Evolutionary conservation across 2,113 vertebrate genomes (phyloP), one percentile per base, ranked within the genome.

Genomic region (Orycteropus afer): DNA sequence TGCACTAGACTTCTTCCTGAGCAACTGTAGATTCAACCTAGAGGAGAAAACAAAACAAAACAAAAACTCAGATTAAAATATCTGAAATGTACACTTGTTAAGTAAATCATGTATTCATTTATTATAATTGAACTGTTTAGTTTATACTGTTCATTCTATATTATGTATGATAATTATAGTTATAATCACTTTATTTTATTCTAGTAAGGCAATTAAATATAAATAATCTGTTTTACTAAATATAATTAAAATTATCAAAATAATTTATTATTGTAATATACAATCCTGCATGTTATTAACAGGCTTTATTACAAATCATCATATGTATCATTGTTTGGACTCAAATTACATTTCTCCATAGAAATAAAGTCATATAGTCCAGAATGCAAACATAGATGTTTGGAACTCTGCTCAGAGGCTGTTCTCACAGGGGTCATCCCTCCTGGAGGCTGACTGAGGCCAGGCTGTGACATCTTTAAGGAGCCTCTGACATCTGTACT

Each of bases 171-270:
- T 29, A 74, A 95, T 97, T 97, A 95, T 20, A 89, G 89, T 93
- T 97, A 86, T 37, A 95, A 95, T 74, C 82, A 95, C 69, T 97
- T 95, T 94, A 92, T 97, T 97, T 96, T 93, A 95, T 90, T 95
- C 63, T 91, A 89, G 67, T 76, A 93, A 94, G 88, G 83, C 86
- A 97, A 95, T 97, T 96, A 97, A 95, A 91, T 89, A 95, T 86
- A 92, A 97, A 95, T 95, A 89, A 94, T 92, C 22, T 93, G 61
- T 95, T 97, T 97, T 90, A 87, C 63, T 93, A 93, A 96, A 73
- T 69, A 91, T 94, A 97, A 97, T 97, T 97, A 97, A 95, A 94
- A 97, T 96, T 94, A 97, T 96, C 55, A 95, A 94, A 95, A 96
- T 96, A 96, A 96, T 97, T 95, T 97, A 89, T 95, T 97, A 87